Base-by-base conservation (phyloP, 2,888 invertebrate genomes). In the Lumbricus terrestris region DNA sequence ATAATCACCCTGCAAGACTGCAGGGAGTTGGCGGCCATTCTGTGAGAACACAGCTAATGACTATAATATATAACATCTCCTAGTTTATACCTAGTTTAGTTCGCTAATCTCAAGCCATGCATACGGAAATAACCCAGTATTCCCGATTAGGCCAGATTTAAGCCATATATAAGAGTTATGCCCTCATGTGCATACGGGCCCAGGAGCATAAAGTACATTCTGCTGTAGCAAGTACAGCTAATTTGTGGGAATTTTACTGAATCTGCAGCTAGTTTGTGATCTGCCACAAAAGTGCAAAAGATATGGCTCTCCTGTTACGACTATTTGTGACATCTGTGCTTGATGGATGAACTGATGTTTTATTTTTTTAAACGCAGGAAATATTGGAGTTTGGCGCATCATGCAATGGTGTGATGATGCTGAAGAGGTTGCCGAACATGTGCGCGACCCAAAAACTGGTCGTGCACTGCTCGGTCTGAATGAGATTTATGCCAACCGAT, bases 391-490 rank as follows among this genome's bases (percentile, higher is more conserved):
- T 34, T 40, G 83, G 83, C 47, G 85, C 13, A 40, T 92, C 37
- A 91, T 92, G 83, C 90, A 83, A 23, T 88, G 91, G 88, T 40
- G 91, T 42, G 91, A 91, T 5, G 40, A 33, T 20, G 90, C 91
- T 3, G 88, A 91, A 2, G n/a, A 91, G 13, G 82, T 89, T 16
- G 92, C 91, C 37, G 91, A 91, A 37, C 91, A 91, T 90, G 40
- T n/a, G 2, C 89, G 91, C 6, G 23, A 90, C 40, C 33, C 82
- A 0, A 33, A 90, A 35, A 89, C 90, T 8, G 92, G 91, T 0
- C 29, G 35, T 6, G 54, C 89, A 0, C 92, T 92, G 82, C 88
- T 92, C 16, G 91, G 92, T 35, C 91, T 92, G 42, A 90, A 92
- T 40, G 85, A 89, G 37, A 88, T 92, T 35, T 91, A 91, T 3